Conservation (phyloP, 1,140 invertebrate genomes). For the Cherax quadricarinatus region DNA sequence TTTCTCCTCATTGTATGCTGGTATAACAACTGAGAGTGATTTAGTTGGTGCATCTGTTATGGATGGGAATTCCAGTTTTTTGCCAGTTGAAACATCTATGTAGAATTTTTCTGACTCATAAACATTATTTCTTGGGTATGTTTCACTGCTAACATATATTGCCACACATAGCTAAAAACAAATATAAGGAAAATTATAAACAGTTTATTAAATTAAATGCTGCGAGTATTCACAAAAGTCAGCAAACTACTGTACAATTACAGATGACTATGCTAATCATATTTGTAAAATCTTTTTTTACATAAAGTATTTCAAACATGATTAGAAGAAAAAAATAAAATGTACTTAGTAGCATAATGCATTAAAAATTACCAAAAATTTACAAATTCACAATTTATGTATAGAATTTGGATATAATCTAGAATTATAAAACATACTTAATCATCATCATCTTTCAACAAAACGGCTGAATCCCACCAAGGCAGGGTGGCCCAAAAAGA, state of each 20-base stretch:
- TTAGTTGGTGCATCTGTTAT: slow-evolving; percentile 84
- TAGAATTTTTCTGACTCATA: slow-evolving; percentile 88
- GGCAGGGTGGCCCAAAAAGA: no score
- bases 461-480: no score
- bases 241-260: background rate
- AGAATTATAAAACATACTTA: no score
- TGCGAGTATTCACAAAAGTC: background rate
- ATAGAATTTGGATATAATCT: no score
- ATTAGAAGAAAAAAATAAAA: no score
- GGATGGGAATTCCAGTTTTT: slow-evolving; percentile 84
- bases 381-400: no score
- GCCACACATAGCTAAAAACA: slow-evolving; percentile 80
- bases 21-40: slow-evolving; percentile 92
- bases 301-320: no score
- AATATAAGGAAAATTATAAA: slow-evolving; percentile 10
- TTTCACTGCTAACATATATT: slow-evolving; percentile 80
- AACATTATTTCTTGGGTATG: slow-evolving; percentile 83
- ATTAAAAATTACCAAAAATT: no score
- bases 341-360: no score
- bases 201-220: background rate
- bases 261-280: no score
- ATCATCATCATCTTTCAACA: no score
- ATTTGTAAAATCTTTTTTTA: no score
- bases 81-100: slow-evolving; percentile 80
- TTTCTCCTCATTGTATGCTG: slow-evolving; percentile 97